A percentile compares a stretch with the other conserved stretches of the same genome.
Evolutionary conservation across 1,140 invertebrate species (phyloP).

Genomic region (Drosophila sechellia): DNA sequence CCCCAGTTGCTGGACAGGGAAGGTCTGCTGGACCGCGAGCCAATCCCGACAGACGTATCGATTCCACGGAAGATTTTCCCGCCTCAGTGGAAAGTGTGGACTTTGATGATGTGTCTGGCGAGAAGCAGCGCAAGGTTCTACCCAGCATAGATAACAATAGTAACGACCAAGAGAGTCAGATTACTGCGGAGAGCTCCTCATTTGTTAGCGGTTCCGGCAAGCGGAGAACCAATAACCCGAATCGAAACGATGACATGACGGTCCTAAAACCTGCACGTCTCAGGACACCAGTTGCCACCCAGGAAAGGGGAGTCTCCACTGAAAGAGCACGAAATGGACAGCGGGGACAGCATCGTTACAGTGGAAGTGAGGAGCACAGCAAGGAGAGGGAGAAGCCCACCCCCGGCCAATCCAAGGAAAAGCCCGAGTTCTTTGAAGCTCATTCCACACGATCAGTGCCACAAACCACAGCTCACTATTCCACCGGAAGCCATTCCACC

Average conservation of each 20-base stretch:
- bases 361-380: slow-evolving; percentile 65
- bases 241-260: slow-evolving; percentile 44
- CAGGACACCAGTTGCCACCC: slow-evolving; percentile 32
- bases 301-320: slow-evolving; percentile 57
- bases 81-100: slow-evolving; percentile 73
- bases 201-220: slow-evolving; percentile 87
- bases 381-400: slow-evolving; percentile 44
- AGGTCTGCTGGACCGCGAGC: slow-evolving; percentile 27
- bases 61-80: slow-evolving; percentile 75
- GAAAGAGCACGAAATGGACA: slow-evolving; percentile 64
- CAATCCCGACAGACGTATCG: slow-evolving; percentile 77
- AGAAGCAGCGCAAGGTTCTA: slow-evolving; percentile 76
- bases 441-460: slow-evolving; percentile 54
- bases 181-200: slow-evolving; percentile 90
- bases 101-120: slow-evolving; percentile 79
- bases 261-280: slow-evolving; percentile 51
- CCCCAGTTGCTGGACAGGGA: slow-evolving; percentile 49
- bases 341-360: slow-evolving; percentile 74
- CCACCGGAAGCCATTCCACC: slow-evolving; percentile 58
- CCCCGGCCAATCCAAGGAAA: slow-evolving; percentile 5
- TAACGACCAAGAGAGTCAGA: slow-evolving; percentile 87
- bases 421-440: slow-evolving; percentile 58
- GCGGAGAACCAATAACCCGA: slow-evolving; percentile 77
- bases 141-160: slow-evolving; percentile 74
- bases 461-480: slow-evolving; percentile 60